Base-by-base conservation (phyloP, 2,113 vertebrate species). In the Rhea americana region DNA sequence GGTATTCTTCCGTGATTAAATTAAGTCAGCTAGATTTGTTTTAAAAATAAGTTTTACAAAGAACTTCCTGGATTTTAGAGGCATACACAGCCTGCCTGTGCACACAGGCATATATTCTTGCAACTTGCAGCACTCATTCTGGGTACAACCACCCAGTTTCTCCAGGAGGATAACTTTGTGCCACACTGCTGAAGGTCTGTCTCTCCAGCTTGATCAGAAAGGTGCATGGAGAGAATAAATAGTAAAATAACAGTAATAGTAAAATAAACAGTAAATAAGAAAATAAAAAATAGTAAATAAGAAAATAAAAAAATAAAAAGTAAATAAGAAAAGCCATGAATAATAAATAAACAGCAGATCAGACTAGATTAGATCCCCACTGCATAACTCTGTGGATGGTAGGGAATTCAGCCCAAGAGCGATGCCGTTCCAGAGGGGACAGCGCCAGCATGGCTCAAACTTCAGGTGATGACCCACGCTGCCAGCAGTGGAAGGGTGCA, bases 1-100 rank as follows among this genome's bases (percentile, higher is more conserved):
- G 35, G 30, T 5, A 65, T 39, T 76, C 61, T 91, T 43, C 75
- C 62, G 5, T 0, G 55, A 39, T 51, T 21, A 50, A 90, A 82
- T 43, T 35, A 65, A 89, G 14, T 13, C 53, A 32, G 17, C 18
- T 43, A 7, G 19, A 53, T 59, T 81, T 47, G 50, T 9, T 73
- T 61, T 39, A 22, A 43, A 77, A 55, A 65, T 13, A 30, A n/a
- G 18, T 67, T 93, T 83, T 66, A 47, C 22, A 51, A 82, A 50
- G 7, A n/a, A 14, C 6, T 71, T 59, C n/a, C 65, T 55, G 74
- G 59, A n/a, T 89, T 75, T 78, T 37, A 53, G 0, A 2, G 9
- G 12, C 1, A 0, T 13, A 17, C 10, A 0, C 18, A 81, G 58
- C 65, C 41, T 30, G 13, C 5, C 21, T 4, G 2, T 7, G n/a